phyloP scores from a whole-genome alignment of 2,888 invertebrate species.

The Dryococelus australis region DNA sequence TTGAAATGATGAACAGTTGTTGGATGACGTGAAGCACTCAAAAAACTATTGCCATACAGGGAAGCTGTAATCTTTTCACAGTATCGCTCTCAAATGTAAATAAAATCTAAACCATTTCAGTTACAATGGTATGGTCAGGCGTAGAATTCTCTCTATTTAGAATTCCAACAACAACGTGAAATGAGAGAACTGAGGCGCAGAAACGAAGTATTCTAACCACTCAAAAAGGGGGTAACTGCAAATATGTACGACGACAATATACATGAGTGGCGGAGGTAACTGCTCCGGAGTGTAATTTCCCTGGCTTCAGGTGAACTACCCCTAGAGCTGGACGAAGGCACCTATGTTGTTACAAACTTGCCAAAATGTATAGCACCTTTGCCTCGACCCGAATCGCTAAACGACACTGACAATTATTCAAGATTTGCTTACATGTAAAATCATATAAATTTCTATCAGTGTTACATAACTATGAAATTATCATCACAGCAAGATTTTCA shows the following conservation, averaged over 20 bases:
- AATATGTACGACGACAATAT: not conserved
- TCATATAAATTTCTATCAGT: not conserved
- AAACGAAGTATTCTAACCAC: not conserved
- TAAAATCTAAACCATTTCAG: not conserved
- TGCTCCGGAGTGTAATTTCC: not conserved
- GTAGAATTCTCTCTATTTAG: not conserved
- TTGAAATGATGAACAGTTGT: not conserved
- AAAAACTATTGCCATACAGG: slow-evolving; percentile 28
- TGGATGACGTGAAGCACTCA: slow-evolving; percentile 22
- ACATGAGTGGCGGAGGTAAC: not conserved
- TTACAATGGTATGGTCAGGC: slow-evolving; percentile 8
- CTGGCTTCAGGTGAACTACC: not conserved
- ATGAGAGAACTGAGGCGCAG: not conserved
- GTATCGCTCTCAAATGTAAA: slow-evolving; percentile 11
- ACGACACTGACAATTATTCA: not conserved
- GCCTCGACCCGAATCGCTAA: not conserved
- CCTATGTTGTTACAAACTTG: not conserved
- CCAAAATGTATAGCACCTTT: slow-evolving; percentile 4
- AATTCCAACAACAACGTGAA: not conserved
- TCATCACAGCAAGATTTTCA: not conserved
- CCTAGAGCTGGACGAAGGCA: not conserved
- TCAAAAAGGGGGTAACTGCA: slow-evolving; percentile 11
- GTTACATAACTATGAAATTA: not conserved
- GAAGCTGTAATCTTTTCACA: not conserved
- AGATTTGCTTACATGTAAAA: not conserved